Evolutionary conservation across 2,113 vertebrate genomes (phyloP).

Genomic region (Fregata magnificens): DNA sequence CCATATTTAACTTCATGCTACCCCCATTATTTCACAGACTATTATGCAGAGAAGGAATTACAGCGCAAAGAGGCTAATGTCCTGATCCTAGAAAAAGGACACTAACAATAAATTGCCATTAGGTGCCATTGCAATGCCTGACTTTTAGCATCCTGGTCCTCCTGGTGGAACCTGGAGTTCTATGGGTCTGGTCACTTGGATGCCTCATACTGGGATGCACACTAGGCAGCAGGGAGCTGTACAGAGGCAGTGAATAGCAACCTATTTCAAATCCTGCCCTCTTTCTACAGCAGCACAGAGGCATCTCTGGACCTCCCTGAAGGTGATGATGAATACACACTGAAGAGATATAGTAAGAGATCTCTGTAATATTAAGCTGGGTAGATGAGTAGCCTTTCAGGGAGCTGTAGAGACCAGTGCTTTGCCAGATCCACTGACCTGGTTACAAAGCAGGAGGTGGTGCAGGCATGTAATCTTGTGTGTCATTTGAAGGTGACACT

Average conservation of each 20-base stretch:
- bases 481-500: not conserved
- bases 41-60: not conserved
- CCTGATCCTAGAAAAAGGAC: not conserved
- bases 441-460: not conserved
- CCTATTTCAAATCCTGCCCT: not conserved
- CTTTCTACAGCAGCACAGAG: not conserved
- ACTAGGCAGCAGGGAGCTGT: not conserved
- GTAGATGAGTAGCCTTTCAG: not conserved
- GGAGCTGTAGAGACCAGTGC: not conserved
- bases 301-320: not conserved
- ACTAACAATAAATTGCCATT: not conserved
- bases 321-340: not conserved
- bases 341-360: not conserved
- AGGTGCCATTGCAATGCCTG: not conserved
- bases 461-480: not conserved
- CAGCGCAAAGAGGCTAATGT: not conserved
- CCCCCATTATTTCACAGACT: not conserved
- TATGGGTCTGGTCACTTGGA: fast-evolving
- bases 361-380: not conserved
- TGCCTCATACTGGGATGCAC: not conserved
- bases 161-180: not conserved
- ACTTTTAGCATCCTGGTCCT: not conserved
- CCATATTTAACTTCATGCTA: not conserved
- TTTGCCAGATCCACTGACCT: not conserved
- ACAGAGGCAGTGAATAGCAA: not conserved